Percentiles rank a stretch among this genome's conserved stretches.
phyloP scores from a whole-genome alignment of 2,888 invertebrate genomes.

The Rhyacophila evoluta region DNA sequence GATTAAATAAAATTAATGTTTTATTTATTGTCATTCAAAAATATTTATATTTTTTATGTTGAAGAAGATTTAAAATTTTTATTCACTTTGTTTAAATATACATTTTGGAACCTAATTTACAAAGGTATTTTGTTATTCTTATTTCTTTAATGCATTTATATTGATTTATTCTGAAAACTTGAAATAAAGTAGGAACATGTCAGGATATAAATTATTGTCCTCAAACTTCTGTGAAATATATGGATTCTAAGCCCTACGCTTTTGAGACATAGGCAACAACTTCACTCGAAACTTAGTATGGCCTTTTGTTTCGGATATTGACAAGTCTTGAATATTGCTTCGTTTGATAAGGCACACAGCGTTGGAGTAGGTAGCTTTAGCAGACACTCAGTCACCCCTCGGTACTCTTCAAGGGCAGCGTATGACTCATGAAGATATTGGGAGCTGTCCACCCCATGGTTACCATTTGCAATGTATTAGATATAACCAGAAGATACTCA shows the following conservation, averaged over 20 bases:
- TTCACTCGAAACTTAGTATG: neutral
- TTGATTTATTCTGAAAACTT: too few relatives aligned
- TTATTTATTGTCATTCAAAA: too few relatives aligned
- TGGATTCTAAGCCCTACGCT: neutral
- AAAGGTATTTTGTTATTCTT: too few relatives aligned
- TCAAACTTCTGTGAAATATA: too few relatives aligned
- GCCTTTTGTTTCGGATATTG: constrained; percentile 10
- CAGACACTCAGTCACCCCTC: constrained; percentile 10
- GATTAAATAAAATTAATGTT: too few relatives aligned
- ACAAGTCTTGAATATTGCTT: constrained; percentile 2
- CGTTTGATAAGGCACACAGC: constrained; percentile 22
- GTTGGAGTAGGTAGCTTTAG: neutral
- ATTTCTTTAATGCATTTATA: too few relatives aligned
- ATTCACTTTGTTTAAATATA: too few relatives aligned
- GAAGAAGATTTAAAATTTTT: too few relatives aligned
- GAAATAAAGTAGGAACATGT: too few relatives aligned
- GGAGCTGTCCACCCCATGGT: neutral
- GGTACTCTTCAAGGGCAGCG: neutral
- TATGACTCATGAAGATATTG: neutral
- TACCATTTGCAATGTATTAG: neutral
- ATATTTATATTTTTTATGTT: too few relatives aligned
- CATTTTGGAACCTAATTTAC: too few relatives aligned
- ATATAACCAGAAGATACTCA: neutral
- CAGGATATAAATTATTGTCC: too few relatives aligned
- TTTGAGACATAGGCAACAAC: neutral